These are phyloP conservation scores for Sphaerophoria taeniata DNA, from an alignment of 2,888 invertebrate genomes.

Conservation along the genomic window DNA sequence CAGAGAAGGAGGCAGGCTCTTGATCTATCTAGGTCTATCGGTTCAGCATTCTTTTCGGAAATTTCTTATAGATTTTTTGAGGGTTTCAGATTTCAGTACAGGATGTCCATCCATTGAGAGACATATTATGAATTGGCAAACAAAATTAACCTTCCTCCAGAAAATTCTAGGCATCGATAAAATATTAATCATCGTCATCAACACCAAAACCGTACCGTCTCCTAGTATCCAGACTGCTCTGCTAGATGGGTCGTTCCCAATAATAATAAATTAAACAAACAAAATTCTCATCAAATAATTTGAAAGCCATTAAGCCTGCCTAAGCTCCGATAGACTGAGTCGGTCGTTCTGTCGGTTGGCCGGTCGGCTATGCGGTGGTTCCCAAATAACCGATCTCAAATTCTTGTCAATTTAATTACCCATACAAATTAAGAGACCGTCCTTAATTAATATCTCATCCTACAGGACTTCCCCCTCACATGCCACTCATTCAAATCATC, in stretches of 20 bases:
- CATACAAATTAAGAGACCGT: conserved; percentile 63
- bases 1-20: background rate
- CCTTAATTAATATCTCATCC: conserved; percentile 11
- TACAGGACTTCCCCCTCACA: background rate
- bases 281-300: conserved; percentile 49
- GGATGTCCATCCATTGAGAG: too few relatives aligned
- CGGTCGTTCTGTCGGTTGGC: too few relatives aligned
- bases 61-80: too few relatives aligned
- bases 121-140: too few relatives aligned
- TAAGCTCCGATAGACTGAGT: background rate
- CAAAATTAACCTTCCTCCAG: background rate
- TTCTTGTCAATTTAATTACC: conserved; percentile 56
- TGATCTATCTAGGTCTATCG: too few relatives aligned
- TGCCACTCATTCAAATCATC: conserved; percentile 17
- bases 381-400: conserved; percentile 11
- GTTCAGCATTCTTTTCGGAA: too few relatives aligned
- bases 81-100: too few relatives aligned
- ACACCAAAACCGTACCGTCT: background rate
- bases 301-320: conserved; percentile 47
- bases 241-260: background rate
- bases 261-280: background rate
- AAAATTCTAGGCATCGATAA: conserved; percentile 1
- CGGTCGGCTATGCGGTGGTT: too few relatives aligned
- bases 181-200: conserved; percentile 39
- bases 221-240: background rate